phyloP scores from a whole-genome alignment of 2,797 vertebrate species.

The Liparis tanakae region DNA sequence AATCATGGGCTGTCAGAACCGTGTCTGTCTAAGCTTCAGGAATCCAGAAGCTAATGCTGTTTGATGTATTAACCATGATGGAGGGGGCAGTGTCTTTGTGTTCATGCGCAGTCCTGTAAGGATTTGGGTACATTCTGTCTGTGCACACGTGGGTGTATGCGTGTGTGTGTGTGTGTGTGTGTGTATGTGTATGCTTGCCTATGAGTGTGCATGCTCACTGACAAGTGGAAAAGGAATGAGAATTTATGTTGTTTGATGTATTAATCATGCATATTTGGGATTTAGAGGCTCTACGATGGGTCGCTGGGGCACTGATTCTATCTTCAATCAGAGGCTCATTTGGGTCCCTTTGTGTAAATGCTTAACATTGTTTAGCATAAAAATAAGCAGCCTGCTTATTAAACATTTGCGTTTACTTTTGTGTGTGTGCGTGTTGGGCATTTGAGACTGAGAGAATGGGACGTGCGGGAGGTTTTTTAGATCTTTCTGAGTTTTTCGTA shows the following conservation, averaged over 20 bases:
- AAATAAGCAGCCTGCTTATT: slow-evolving; percentile 65
- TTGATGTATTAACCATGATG: slow-evolving; percentile 88
- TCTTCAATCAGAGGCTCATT: slow-evolving; percentile 81
- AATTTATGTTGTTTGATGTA: slow-evolving; percentile 82
- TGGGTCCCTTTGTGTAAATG: slow-evolving; percentile 77
- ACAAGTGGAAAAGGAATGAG: slow-evolving; percentile 66
- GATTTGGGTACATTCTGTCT: slow-evolving; percentile 67
- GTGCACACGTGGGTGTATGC: slow-evolving; percentile 4
- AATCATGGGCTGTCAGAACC: slow-evolving; percentile 80
- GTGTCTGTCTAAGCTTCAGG: slow-evolving; percentile 82
- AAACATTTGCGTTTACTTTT: slow-evolving; percentile 45
- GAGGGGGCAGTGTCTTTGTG: slow-evolving; percentile 73
- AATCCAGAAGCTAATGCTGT: slow-evolving; percentile 84
- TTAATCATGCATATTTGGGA: slow-evolving; percentile 83
- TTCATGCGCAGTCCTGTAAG: slow-evolving; percentile 66
- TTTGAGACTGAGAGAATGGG: slow-evolving; percentile 27
- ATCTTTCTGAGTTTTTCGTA: slow-evolving; percentile 40
- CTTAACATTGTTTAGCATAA: slow-evolving; percentile 72
- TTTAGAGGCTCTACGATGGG: slow-evolving; percentile 75
- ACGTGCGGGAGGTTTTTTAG: slow-evolving; percentile 15
- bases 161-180: background rate
- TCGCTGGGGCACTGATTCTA: slow-evolving; percentile 72
- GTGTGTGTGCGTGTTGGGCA: slow-evolving; percentile 14
- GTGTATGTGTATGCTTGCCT: slow-evolving; percentile 17
- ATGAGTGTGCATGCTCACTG: slow-evolving; percentile 42